Percentiles rank a stretch among this genome's conserved stretches.
phyloP scores from a whole-genome alignment of 2,113 vertebrate genomes.

The Xyliphius kryptos region DNA sequence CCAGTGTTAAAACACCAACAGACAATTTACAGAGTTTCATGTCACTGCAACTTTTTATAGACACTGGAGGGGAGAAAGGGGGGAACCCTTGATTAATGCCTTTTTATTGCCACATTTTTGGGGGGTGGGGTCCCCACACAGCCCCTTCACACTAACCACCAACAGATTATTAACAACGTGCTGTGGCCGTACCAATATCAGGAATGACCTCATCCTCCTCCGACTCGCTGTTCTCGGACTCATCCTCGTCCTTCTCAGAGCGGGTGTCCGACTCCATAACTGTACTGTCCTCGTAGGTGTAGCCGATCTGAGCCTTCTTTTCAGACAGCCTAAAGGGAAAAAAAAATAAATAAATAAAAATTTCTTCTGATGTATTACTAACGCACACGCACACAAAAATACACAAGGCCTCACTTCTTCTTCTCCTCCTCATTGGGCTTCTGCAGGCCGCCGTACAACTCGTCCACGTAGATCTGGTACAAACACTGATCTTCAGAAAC shows the following conservation, averaged over 20 bases:
- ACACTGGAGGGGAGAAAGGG: too few relatives aligned
- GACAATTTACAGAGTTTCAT: too few relatives aligned
- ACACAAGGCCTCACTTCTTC: conserved; percentile 88
- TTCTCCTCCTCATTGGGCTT: conserved; percentile 91
- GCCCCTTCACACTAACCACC: too few relatives aligned
- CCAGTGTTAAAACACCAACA: too few relatives aligned
- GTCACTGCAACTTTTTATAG: too few relatives aligned
- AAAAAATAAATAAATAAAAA: too few relatives aligned
- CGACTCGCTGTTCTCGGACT: conserved; percentile 86
- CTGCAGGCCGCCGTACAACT: conserved; percentile 86
- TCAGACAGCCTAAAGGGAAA: conserved; percentile 76
- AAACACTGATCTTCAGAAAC: conserved; percentile 95
- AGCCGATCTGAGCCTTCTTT: conserved; percentile 90
- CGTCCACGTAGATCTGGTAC: conserved; percentile 93
- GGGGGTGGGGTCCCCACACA: too few relatives aligned
- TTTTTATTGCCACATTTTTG: too few relatives aligned
- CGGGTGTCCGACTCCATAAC: conserved; percentile 74
- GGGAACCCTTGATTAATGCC: too few relatives aligned
- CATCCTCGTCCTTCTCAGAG: conserved; percentile 82
- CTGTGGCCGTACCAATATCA: conserved; percentile 83
- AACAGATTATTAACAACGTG: too few relatives aligned
- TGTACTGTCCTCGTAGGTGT: conserved; percentile 92
- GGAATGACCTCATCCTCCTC: conserved; percentile 94
- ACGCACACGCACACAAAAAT: too few relatives aligned
- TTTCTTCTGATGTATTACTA: too few relatives aligned